These are phyloP conservation scores for Ahaetulla prasina DNA, from an alignment of 2,113 vertebrate species.

Conservation along the genomic window DNA sequence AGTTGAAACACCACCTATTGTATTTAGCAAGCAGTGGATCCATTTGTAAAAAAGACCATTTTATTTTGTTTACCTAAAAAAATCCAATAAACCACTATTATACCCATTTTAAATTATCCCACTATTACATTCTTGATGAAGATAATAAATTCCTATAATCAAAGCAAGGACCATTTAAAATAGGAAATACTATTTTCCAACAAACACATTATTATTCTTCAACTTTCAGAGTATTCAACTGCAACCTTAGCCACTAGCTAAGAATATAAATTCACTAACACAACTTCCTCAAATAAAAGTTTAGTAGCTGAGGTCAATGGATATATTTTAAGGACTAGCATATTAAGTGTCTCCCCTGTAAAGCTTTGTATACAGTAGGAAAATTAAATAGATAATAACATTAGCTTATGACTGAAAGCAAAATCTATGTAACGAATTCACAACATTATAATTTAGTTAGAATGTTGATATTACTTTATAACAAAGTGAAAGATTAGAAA, in stretches of 20 bases:
- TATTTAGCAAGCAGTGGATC: conserved; percentile 52
- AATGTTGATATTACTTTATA: conserved; percentile 36
- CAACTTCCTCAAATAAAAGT: conserved; percentile 62
- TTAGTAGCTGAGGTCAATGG: conserved; percentile 54
- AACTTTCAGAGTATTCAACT: conserved; percentile 63
- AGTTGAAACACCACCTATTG: conserved; percentile 57
- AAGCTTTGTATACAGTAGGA: conserved; percentile 48
- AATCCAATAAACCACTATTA: conserved; percentile 92
- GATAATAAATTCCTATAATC: conserved; percentile 94
- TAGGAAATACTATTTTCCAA: conserved; percentile 83
- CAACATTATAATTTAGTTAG: conserved; percentile 30
- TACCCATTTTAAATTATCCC: conserved; percentile 85
- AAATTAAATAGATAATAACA: conserved; percentile 56
- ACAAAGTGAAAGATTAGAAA: conserved; percentile 43
- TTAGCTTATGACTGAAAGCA: conserved; percentile 45
- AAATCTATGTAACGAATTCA: conserved; percentile 45
- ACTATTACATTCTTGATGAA: conserved; percentile 85
- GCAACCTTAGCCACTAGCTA: conserved; percentile 51
- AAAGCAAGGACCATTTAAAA: conserved; percentile 83
- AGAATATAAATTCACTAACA: conserved; percentile 50
- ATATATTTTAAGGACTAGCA: conserved; percentile 43
- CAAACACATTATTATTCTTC: conserved; percentile 68
- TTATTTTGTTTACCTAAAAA: conserved; percentile 68
- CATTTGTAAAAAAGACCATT: conserved; percentile 66
- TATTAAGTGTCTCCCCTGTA: conserved; percentile 48